Conservation (phyloP, 2,113 vertebrate genomes). For the Silurus asotus region DNA sequence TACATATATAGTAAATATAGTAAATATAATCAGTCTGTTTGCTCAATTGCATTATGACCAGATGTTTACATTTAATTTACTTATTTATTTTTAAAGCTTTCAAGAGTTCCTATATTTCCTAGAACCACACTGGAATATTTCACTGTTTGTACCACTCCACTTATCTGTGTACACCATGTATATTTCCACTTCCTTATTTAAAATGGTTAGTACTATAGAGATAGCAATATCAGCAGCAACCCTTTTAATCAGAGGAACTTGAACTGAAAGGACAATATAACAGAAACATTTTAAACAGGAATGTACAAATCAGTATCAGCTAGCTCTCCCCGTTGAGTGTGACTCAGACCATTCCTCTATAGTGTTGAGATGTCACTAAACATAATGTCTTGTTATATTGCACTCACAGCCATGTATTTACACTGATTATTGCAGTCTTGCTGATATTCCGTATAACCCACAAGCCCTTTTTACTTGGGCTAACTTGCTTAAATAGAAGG, state of each 20-base stretch:
- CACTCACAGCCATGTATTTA: not conserved
- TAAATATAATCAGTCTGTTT: not conserved
- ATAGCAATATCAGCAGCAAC: too few species aligned
- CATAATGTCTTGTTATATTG: not conserved
- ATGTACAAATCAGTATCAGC: not conserved
- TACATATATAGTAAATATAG: not conserved
- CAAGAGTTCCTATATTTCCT: not conserved
- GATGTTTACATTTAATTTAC: not conserved
- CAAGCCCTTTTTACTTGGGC: not conserved
- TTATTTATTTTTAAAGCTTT: not conserved
- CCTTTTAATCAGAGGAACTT: too few species aligned
- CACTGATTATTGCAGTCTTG: not conserved
- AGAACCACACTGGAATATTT: too few species aligned
- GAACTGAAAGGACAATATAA: not conserved
- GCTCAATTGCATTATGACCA: not conserved
- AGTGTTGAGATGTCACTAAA: not conserved
- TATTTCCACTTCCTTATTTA: not conserved
- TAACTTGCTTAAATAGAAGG: not conserved
- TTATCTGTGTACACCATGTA: not conserved
- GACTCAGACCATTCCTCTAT: not conserved
- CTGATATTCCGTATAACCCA: not conserved
- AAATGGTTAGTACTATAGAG: not conserved
- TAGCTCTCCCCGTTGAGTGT: not conserved
- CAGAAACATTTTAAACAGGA: not conserved
- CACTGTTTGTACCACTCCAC: not conserved